Evolutionary conservation across 1,140 invertebrate genomes (phyloP).

Genomic region (Antheraea mylitta): DNA sequence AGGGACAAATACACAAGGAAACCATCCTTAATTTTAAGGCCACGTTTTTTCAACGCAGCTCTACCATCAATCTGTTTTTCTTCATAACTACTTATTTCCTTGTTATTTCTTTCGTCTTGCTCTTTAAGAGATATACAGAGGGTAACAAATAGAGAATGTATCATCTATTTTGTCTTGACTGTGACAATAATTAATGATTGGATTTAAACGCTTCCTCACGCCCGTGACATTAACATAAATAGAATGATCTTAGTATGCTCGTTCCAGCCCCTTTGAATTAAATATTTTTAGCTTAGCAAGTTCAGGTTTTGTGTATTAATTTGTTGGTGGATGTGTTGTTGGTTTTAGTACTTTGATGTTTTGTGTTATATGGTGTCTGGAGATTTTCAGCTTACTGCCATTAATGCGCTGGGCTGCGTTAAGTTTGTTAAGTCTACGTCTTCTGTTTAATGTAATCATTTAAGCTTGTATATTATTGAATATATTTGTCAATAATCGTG

Average conservation of each 20-base stretch:
- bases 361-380: constrained; percentile 69
- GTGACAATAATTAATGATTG: constrained; percentile 78
- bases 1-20: constrained; percentile 48
- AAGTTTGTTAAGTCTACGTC: constrained; percentile 13
- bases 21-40: constrained; percentile 64
- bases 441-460: constrained; percentile 33
- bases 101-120: constrained; percentile 69
- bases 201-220: constrained; percentile 79
- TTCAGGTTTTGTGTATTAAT: constrained; percentile 74
- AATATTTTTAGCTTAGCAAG: constrained; percentile 69
- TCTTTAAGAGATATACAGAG: constrained; percentile 59
- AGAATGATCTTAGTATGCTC: constrained; percentile 72
- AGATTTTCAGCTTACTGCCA: constrained; percentile 51
- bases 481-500: neutral
- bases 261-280: constrained; percentile 71
- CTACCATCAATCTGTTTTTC: constrained; percentile 68
- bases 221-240: constrained; percentile 78
- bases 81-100: constrained; percentile 64
- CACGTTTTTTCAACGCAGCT: constrained; percentile 62
- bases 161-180: constrained; percentile 76
- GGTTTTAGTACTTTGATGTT: constrained; percentile 72
- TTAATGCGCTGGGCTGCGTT: constrained; percentile 2
- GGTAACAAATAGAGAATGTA: constrained; percentile 72
- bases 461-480: neutral
- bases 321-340: constrained; percentile 58